Percentiles rank a stretch among this genome's conserved stretches.
Conservation (phyloP, 2,888 invertebrate species). For the Sminthurinus aureus region DNA sequence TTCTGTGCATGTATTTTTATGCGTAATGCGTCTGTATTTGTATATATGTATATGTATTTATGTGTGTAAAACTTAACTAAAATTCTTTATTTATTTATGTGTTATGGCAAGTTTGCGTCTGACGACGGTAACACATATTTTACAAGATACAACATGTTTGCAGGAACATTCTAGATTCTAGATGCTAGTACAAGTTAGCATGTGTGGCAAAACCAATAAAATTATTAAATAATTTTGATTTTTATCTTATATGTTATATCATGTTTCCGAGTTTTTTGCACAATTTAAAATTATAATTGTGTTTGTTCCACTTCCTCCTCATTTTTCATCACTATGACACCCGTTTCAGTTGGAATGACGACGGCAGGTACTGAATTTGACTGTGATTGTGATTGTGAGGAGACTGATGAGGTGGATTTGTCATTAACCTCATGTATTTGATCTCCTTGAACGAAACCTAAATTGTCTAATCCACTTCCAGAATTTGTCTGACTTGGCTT, state of each 20-base stretch:
- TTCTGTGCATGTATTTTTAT: no score
- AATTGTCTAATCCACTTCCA: slow-evolving; percentile 52
- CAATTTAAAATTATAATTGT: background rate
- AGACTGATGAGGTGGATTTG: background rate
- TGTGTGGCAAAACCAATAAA: background rate
- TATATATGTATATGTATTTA: no score
- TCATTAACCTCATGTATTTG: slow-evolving; percentile 19
- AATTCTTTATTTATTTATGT: background rate
- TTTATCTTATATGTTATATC: background rate
- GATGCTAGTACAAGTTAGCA: background rate
- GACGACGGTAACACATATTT: background rate
- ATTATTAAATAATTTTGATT: background rate
- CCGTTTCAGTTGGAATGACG: background rate
- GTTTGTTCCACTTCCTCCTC: slow-evolving; percentile 11
- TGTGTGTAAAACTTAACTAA: no score
- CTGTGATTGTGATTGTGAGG: background rate
- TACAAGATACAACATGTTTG: background rate
- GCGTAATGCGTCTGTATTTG: no score
- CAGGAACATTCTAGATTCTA: no score
- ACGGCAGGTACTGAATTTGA: background rate
- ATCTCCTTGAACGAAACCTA: slow-evolving; percentile 36
- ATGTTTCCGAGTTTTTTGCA: background rate
- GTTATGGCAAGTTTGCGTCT: background rate
- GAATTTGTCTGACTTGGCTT: slow-evolving; percentile 50
- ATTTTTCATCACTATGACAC: background rate